Evolutionary conservation across 2,888 invertebrate species (phyloP), one percentile per base, ranked within the genome.

Genomic region (Perithous albicinctus): DNA sequence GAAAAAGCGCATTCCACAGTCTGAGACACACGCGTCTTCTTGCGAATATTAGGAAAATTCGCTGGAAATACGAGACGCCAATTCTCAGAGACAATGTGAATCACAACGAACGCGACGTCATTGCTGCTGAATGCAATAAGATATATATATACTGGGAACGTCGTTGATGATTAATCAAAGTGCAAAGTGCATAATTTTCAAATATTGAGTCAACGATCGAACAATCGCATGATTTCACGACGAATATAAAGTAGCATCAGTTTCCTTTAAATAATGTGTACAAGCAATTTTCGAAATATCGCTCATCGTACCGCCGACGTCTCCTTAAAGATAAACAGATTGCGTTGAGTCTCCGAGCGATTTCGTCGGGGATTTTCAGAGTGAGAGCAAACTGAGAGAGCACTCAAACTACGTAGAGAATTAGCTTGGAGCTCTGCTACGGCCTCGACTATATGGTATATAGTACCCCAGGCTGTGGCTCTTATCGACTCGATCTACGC

Each of bases 401-500:
- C 48, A 18, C 48, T 48, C 48, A 20, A n/a, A 20, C 43, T 46
- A 15, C 64, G 26, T 18, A 2, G 43, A 2, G 43, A 15, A 26
- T 46, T 64, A 26, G 32, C n/a, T 46, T 23, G 8, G n/a, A 20
- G 1, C 48, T 18, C 20, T 1, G 18, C 48, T 20, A 18, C 4
- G 10, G 8, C 41, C 41, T 43, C n/a, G 15, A 15, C 15, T 15
- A 10, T n/a, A n/a, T n/a, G n/a, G n/a, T n/a, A n/a, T n/a, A n/a
- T 3, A 15, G 41, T 12, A 43, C n/a, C n/a, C 4, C 10, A 20
- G n/a, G 23, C 48, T 23, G 15, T 32, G n/a, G 41, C 20, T 32
- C 32, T 59, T 59, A 32, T 41, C 41, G 41, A 0, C 63, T 18
- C 35, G 59, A 59, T 59, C 59, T 59, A 63, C 38, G 41, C 63